A percentile compares a stretch with the other conserved stretches of the same genome.
phyloP scores from a whole-genome alignment of 2,797 vertebrate species.

The Neosilurus mollespiculum region DNA sequence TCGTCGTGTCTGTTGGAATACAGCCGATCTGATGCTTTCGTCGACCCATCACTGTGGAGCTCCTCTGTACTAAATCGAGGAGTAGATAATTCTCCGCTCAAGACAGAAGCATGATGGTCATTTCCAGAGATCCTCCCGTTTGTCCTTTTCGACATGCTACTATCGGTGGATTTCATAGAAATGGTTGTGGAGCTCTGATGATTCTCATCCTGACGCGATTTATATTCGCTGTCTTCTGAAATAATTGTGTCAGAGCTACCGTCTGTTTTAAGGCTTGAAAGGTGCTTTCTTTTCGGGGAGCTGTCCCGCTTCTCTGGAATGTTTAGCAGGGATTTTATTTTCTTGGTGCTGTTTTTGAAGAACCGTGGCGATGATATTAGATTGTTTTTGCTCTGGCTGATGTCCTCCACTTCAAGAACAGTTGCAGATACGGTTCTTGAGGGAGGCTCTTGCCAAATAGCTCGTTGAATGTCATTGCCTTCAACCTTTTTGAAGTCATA shows the following conservation, averaged over 20 bases:
- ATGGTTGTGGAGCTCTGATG: constrained; percentile 64
- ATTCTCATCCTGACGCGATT: constrained; percentile 61
- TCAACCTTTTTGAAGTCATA: constrained; percentile 69
- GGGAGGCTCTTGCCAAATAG: constrained; percentile 64
- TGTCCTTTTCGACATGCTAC: constrained; percentile 70
- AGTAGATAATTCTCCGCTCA: constrained; percentile 74
- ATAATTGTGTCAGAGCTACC: constrained; percentile 84
- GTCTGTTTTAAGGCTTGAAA: constrained; percentile 74
- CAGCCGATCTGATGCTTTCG: constrained; percentile 49
- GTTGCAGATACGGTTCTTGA: constrained; percentile 80
- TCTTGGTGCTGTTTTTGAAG: constrained; percentile 83
- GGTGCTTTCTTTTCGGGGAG: constrained; percentile 69
- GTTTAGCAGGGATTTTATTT: constrained; percentile 85
- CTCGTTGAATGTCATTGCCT: constrained; percentile 39
- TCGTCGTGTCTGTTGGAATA: constrained; percentile 6
- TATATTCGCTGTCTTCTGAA: constrained; percentile 75
- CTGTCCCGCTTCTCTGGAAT: constrained; percentile 83
- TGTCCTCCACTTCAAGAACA: constrained; percentile 67
- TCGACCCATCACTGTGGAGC: constrained; percentile 59
- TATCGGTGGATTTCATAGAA: constrained; percentile 71
- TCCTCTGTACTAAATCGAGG: constrained; percentile 85
- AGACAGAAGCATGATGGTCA: constrained; percentile 63
- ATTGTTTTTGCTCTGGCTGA: constrained; percentile 65
- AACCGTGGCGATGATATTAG: constrained; percentile 76
- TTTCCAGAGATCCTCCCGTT: constrained; percentile 62